These are phyloP conservation scores for Orchesella cincta DNA, from an alignment of 1,140 invertebrate species.

Conservation along the genomic window DNA sequence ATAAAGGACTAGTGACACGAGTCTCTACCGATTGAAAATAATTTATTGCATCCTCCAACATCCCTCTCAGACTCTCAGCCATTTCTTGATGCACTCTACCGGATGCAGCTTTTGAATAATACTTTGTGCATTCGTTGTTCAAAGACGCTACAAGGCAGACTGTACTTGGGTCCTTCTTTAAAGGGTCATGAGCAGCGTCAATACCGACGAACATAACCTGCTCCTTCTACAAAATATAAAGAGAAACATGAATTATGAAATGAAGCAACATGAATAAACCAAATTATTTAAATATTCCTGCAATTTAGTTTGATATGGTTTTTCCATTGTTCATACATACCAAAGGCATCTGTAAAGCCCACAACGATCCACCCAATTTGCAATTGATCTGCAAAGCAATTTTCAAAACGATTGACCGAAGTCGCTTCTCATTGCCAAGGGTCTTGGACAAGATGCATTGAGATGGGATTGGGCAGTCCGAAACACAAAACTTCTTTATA, in stretches of 20 bases:
- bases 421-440: slow-evolving; percentile 68
- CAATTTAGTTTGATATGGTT: too few relatives aligned
- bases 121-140: slow-evolving; percentile 71
- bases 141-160: slow-evolving; percentile 79
- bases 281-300: slow-evolving; percentile 58
- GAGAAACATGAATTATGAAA: neutral
- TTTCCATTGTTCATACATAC: slow-evolving; percentile 61
- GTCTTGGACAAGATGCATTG: slow-evolving; percentile 70
- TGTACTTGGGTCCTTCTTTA: slow-evolving; percentile 60
- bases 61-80: slow-evolving; percentile 70
- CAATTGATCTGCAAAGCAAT: slow-evolving; percentile 92
- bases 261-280: too few relatives aligned
- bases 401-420: slow-evolving; percentile 80
- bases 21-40: neutral
- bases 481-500: slow-evolving; percentile 84
- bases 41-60: slow-evolving; percentile 68
- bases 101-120: slow-evolving; percentile 71
- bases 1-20: too few relatives aligned
- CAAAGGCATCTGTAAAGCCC: slow-evolving; percentile 79
- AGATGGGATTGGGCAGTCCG: slow-evolving; percentile 74
- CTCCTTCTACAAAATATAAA: slow-evolving; percentile 55
- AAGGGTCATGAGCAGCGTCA: slow-evolving; percentile 79
- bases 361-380: slow-evolving; percentile 89
- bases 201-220: slow-evolving; percentile 81
- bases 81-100: slow-evolving; percentile 74